Base-by-base conservation (phyloP, 2,113 vertebrate genomes). In the Xenotilapia flavipinnis region DNA sequence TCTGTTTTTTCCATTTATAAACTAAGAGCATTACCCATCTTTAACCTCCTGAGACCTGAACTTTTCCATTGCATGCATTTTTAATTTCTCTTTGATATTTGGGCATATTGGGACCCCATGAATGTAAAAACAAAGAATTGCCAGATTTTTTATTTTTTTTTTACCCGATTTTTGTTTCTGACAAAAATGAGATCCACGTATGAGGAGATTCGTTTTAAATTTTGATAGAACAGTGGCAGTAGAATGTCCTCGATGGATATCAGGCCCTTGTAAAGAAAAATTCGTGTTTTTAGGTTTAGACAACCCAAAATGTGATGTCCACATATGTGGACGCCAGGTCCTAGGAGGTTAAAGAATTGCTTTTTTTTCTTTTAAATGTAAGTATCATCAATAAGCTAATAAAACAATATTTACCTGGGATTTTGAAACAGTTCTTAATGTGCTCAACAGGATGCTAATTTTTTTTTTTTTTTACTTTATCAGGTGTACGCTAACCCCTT, bases 231-330 rank as follows among this genome's bases (percentile, higher is more conserved):
- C 53, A 54, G n/a, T 54, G n/a, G 10, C n/a, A 54, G n/a, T 54
- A 54, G 10, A 23, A 54, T 54, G 36, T 36, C 36, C 36, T 36
- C 8, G 8, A 9, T 53, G 51, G 51, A 21, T 53, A 21, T 53
- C 9, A 21, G 19, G 5, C 51, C 51, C 19, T 3, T 21, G 19
- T 53, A 6, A 3, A 53, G 9, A 11, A 53, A 53, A 53, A 53
- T 11, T 11, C 0, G 9, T 53, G 19, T 21, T 53, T 21, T 53
- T 53, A 2, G 0, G 19, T 54, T 4, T 21, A 54, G 51, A 54
- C 51, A 21, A 21, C 51, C 51, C n/a, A 54, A 54, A 21, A 54
- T 54, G n/a, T 54, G n/a, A 54, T 54, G n/a, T 54, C 53, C 53
- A 54, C 53, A 54, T 54, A 54, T 54, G 51, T 54, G 51, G 2